Base-by-base conservation (phyloP, 2,888 invertebrate species). In the Pterobdella sp. region DNA sequence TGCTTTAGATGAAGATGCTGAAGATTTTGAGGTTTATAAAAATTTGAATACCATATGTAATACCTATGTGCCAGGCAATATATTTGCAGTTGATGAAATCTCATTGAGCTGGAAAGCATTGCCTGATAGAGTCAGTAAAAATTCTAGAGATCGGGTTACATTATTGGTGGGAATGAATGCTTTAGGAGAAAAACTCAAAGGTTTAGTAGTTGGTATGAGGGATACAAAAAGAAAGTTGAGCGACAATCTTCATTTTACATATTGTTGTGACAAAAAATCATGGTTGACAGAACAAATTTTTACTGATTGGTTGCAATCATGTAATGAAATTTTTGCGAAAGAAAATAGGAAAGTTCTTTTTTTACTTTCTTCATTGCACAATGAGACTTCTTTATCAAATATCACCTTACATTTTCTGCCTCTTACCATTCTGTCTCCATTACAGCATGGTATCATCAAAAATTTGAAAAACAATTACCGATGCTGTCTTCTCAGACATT, bases 271-370 rank as follows among this genome's bases (percentile, higher is more conserved):
- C n/a, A 4, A 4, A 56, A 56, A 22, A 14, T 4, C 60, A 22
- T 56, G 60, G 60, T 26, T 56, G 60, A 56, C 60, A 26, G 18
- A 3, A 26, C 10, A 56, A 22, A 56, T 22, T n/a, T 56, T 56
- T 26, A 22, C 4, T 4, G 60, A 56, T 4, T 56, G 60, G 60
- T 26, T 56, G 10, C 60, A 14, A 26, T 4, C n/a, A 22, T 3
- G 4, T 7, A 56, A 56, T n/a, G 60, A 56, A 26, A 26, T 56
- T 18, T 56, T 56, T 26, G 3, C 26, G 4, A 7, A 56, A 26
- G n/a, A 56, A n/a, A 56, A 56, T 26, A 22, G 60, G 3, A 56
- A 56, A 56, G 60, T 56, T 56, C 60, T 56, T n/a, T 56, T 56
- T n/a, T 56, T 56, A 4, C 7, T 56, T 26, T 56, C 60, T 26